Evolutionary conservation across 2,888 invertebrate species (phyloP).

Genomic region (Mimachlamys varia): DNA sequence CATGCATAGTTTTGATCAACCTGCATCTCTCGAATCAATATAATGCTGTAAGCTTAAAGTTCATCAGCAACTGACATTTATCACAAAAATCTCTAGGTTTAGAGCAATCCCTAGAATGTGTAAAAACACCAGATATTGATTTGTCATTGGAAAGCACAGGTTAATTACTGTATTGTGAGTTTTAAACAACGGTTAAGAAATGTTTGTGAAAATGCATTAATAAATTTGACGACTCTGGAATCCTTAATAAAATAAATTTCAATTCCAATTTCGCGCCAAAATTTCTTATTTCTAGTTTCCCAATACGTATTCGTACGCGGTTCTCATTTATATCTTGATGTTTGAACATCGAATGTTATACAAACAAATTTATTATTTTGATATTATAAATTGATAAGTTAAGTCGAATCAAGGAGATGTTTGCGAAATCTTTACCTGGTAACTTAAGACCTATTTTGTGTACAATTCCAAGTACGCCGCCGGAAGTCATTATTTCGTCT

Average conservation of each 20-base stretch:
- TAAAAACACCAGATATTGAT: too few species aligned
- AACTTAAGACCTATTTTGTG: neutral
- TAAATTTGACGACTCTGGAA: too few species aligned
- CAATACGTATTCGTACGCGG: neutral
- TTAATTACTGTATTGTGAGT: too few species aligned
- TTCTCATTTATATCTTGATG: neutral
- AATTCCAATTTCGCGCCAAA: conserved; percentile 3
- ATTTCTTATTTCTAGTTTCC: neutral
- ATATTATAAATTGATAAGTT: neutral
- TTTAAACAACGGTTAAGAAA: too few species aligned
- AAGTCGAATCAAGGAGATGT: neutral
- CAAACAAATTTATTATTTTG: neutral
- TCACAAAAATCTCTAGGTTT: too few species aligned
- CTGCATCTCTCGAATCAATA: too few species aligned
- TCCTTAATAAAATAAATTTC: neutral
- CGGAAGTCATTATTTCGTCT: conserved; percentile 21
- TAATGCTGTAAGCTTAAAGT: too few species aligned
- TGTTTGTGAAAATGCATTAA: too few species aligned
- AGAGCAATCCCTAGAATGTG: too few species aligned
- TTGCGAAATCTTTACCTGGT: neutral
- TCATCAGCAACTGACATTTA: too few species aligned
- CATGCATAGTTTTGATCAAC: too few species aligned
- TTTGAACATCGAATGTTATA: neutral
- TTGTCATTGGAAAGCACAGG: too few species aligned
- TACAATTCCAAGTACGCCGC: neutral